Evolutionary conservation across 2,113 vertebrate genomes (phyloP).

Genomic region (Sporophila hypoxantha): DNA sequence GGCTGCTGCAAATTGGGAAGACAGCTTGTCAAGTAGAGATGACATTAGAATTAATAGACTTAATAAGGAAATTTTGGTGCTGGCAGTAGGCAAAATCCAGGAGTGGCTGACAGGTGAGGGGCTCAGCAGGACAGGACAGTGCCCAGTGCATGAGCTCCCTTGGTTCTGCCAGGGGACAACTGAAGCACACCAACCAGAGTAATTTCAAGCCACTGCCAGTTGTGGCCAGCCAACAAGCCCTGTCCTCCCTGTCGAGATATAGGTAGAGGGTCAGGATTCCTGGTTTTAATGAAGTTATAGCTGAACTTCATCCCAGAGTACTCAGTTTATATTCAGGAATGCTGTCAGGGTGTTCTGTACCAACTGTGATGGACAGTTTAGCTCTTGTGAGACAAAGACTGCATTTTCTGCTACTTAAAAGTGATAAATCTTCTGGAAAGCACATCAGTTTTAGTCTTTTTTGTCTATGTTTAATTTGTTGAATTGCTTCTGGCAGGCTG

Average conservation of each 20-base stretch:
- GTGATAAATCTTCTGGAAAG: neutral
- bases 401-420: neutral
- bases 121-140: neutral
- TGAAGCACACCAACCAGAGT: neutral
- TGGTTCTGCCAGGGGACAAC: neutral
- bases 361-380: neutral
- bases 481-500: neutral
- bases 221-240: neutral
- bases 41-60: neutral
- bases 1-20: neutral
- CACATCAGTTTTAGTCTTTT: neutral
- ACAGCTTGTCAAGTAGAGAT: neutral
- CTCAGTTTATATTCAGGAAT: fast-evolving
- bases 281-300: fast-evolving
- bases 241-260: neutral
- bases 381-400: neutral
- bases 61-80: neutral
- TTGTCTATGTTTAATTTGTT: neutral
- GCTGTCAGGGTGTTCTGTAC: neutral
- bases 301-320: fast-evolving
- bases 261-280: neutral
- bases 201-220: fast-evolving
- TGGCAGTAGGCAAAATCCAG: neutral
- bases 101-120: neutral
- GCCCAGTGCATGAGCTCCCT: neutral